Evolutionary conservation across 2,113 vertebrate genomes (phyloP).

Genomic region (Octodon degus): DNA sequence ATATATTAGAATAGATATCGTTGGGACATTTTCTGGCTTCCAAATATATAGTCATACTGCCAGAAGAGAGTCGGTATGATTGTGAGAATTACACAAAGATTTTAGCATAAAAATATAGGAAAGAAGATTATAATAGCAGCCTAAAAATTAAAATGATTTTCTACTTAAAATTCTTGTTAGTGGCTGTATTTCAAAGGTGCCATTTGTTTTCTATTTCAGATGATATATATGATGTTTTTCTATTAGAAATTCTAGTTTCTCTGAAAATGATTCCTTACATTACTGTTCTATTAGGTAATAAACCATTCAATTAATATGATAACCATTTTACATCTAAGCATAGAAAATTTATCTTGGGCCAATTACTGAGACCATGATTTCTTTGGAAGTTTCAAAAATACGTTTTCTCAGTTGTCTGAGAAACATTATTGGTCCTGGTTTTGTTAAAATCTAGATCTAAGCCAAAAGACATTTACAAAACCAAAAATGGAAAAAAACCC

Average conservation of each 20-base stretch:
- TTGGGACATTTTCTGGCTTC: neutral
- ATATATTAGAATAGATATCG: neutral
- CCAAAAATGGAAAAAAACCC: neutral
- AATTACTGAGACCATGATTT: neutral
- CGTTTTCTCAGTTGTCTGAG: neutral
- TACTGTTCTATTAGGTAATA: neutral
- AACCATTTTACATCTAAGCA: neutral
- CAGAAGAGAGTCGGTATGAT: neutral
- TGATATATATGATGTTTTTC: neutral
- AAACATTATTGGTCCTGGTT: constrained; percentile 31
- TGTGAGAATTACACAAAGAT: neutral
- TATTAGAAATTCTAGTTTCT: neutral
- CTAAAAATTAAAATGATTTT: neutral
- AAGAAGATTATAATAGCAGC: neutral
- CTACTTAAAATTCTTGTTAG: neutral
- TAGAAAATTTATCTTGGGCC: neutral
- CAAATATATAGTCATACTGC: neutral
- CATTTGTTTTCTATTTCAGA: neutral
- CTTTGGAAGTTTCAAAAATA: constrained; percentile 6
- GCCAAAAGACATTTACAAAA: neutral
- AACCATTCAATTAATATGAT: neutral
- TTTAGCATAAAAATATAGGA: neutral
- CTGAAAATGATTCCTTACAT: neutral
- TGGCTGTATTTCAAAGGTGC: neutral
- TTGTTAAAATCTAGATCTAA: neutral